Base-by-base conservation (phyloP, 2,797 vertebrate genomes). In the Lophotriccus pileatus region DNA sequence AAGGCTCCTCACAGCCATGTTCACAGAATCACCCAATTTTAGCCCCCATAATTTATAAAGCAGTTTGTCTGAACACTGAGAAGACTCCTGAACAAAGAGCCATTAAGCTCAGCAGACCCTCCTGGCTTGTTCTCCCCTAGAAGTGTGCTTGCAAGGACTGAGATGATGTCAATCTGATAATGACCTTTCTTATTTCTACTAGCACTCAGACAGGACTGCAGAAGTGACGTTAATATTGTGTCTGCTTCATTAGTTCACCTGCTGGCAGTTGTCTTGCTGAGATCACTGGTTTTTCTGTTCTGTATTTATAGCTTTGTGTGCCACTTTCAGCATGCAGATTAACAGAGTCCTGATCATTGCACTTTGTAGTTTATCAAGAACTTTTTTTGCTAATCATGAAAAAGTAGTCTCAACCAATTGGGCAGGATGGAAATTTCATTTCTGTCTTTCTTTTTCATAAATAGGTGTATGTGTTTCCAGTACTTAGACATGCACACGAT, bases 221-320 rank as follows among this genome's bases (percentile, higher is more conserved):
- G 85, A 90, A 84, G n/a, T 80, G 89, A 94, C 8, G 24, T 70
- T 91, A 89, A 24, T 60, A 66, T 87, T 96, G 92, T 89, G 87
- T 90, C 90, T 91, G 79, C 92, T 96, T 93, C 59, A 30, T 95
- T 95, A 94, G 88, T 83, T 96, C 97, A 97, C 94, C 96, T 93
- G 84, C 81, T 96, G 94, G 94, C 97, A 92, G 43, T 93, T 84
- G 90, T 72, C 83, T 94, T 90, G 94, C 95, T 97, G 97, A 97
- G 93, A 87, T 97, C 96, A 96, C 93, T 89, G 91, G 6, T 97
- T 96, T 96, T 94, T 88, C 81, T 15, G 1, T 69, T 93, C 80
- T 76, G 39, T 94, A 91, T 96, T 97, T 97, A 95, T 93, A 96
- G 95, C 79, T 87, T 77, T 77, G 73, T 69, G 66, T 84, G 91